Evolutionary conservation across 2,797 vertebrate species (phyloP), one percentile per base, ranked within the genome.

Genomic region (Anguilla obscura): DNA sequence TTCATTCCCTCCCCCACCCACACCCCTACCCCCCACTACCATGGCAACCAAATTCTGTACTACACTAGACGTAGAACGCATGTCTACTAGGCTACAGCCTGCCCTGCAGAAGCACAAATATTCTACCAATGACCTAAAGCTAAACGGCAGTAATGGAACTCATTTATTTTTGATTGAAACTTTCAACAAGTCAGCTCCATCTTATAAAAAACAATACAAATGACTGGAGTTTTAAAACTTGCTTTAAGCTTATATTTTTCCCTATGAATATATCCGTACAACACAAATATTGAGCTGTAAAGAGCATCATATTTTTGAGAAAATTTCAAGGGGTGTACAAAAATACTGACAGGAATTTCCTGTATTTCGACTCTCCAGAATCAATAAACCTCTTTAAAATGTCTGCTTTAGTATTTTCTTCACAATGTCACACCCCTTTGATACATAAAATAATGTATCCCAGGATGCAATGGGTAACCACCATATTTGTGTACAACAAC

Each of bases 41-140:
- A 45, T 82, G 79, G 33, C 90, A 93, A 91, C 89, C 89, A 86
- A 94, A 96, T 96, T 95, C 95, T 95, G 94, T 85, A 69, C 54
- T 84, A 58, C 48, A 50, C 21, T 45, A 45, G 40, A 45, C 9
- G 71, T 50, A 83, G 40, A 3, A 24, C 40, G 56, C 7, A 30
- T 91, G 89, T 94, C 94, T 88, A 90, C 94, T 93, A 94, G 89
- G 93, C 79, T 45, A 27, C 74, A 60, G 71, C 9, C 18, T 33
- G 52, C 3, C 9, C 10, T 52, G 45, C 10, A 58, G 27, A 48
- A 60, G 56, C 21, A 79, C 30, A 82, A 87, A 79, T 80, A 89
- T 66, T 76, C 87, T 54, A 85, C 54, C 27, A 63, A 36, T 21
- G 86, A 33, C 50, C n/a, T 12, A 36, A 85, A 56, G 74, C 36